phyloP scores from a whole-genome alignment of 1,140 invertebrate species.

The Calycopis cecrops region DNA sequence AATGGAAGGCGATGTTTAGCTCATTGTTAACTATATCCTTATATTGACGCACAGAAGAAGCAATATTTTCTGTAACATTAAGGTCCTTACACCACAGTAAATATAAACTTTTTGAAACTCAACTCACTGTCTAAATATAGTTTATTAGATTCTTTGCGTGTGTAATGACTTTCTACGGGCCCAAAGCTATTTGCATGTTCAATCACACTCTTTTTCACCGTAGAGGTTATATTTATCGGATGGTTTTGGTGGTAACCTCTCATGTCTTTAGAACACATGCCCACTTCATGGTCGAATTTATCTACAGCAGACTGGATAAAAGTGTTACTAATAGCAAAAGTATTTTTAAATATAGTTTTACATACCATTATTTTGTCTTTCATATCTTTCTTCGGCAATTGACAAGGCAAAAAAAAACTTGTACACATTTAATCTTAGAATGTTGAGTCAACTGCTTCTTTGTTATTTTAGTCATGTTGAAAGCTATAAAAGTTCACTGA shows the following conservation, averaged over 20 bases:
- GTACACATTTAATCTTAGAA: slow-evolving; percentile 1
- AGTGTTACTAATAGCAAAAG: too few relatives aligned
- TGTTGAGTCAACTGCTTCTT: slow-evolving; percentile 21
- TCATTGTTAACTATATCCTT: slow-evolving; percentile 1
- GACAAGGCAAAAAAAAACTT: not conserved
- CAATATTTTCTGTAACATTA: not conserved
- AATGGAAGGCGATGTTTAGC: not conserved
- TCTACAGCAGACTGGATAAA: too few relatives aligned
- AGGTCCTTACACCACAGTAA: not conserved
- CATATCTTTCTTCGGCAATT: not conserved
- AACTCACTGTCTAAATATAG: slow-evolving; percentile 7
- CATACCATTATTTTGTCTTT: slow-evolving; percentile 3
- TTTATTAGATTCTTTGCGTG: slow-evolving; percentile 1
- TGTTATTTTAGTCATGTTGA: slow-evolving; percentile 20
- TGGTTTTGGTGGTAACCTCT: not conserved
- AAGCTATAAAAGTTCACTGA: slow-evolving; percentile 24
- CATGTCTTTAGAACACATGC: not conserved
- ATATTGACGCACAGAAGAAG: slow-evolving; percentile 2
- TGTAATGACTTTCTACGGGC: not conserved
- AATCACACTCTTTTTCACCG: not conserved
- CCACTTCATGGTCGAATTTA: too few relatives aligned
- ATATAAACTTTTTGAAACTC: not conserved
- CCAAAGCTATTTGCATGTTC: not conserved
- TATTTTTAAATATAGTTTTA: too few relatives aligned
- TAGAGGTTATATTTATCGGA: not conserved